Base-by-base conservation (phyloP, 2,797 vertebrate genomes). In the Meda fulgida region DNA sequence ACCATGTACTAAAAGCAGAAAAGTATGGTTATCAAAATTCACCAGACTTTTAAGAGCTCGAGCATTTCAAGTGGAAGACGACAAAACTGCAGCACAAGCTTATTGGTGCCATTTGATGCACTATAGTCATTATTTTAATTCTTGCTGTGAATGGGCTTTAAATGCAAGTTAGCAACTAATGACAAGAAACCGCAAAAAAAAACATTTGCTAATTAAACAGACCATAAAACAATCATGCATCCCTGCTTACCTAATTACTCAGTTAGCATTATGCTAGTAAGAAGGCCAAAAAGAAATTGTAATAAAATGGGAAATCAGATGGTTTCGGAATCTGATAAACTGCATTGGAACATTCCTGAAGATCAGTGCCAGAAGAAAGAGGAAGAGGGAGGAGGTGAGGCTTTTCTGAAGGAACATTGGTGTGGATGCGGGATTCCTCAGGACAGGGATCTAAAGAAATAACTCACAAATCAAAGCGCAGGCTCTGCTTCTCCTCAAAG, bases 401-500 rank as follows among this genome's bases (percentile, higher is more conserved):
- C 65, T n/a, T 48, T 23, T 23, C 53, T 19, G 34, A 80, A 48
- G 60, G 8, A 38, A 81, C 65, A 71, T 40, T 78, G 66, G 75
- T 77, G 53, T 79, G 58, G 16, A 66, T 76, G 21, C 4, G 23
- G 7, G 60, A 34, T 2, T 9, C 51, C 10, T n/a, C 14, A 72
- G 3, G 58, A 80, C 36, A 48, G 26, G 18, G n/a, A 34, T 71
- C 16, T 55, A 38, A 72, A 26, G 19, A 78, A 85, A 87, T 38
- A 85, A 96, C 97, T 98, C 92, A 99, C 97, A 99, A 94, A 93
- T 99, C 98, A 21, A 99, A 98, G 87, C 98, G 97, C 71, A 99
- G 96, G 87, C 95, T 98, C 94, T 99, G 98, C 90, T 97, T 97
- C 94, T 99, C 97, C 93, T 99, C 98, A 51, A 99, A 99, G 93